A percentile compares a stretch with the other conserved stretches of the same genome.
Evolutionary conservation across 2,113 vertebrate species (phyloP).

Genomic region (Albula goreensis): DNA sequence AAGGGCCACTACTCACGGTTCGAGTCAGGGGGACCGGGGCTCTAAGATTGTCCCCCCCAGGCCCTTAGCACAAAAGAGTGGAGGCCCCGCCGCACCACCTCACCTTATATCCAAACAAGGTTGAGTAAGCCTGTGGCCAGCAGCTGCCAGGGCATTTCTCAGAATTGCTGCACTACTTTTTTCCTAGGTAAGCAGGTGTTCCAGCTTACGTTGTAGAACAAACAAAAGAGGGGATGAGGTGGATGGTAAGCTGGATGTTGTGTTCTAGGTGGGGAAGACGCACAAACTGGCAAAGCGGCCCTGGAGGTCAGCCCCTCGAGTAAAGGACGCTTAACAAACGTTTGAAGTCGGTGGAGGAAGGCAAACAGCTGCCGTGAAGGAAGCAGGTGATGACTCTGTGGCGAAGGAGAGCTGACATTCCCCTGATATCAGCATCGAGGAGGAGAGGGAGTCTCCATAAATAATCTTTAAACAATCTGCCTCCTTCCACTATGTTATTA

Average conservation of each 20-base stretch:
- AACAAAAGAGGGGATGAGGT: neutral
- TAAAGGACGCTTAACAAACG: slow-evolving; percentile 26
- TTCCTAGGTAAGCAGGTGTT: slow-evolving; percentile 29
- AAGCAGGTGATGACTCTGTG: slow-evolving; percentile 61
- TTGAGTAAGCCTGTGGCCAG: slow-evolving; percentile 22
- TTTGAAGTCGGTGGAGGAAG: slow-evolving; percentile 32
- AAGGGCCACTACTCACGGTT: neutral
- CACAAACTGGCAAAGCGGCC: neutral
- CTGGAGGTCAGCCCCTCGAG: slow-evolving; percentile 19
- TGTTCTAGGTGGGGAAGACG: neutral
- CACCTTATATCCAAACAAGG: slow-evolving; percentile 12
- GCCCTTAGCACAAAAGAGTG: neutral
- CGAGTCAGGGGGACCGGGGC: neutral
- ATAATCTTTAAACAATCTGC: slow-evolving; percentile 79
- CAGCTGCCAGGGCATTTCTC: slow-evolving; percentile 41
- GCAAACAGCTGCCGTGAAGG: slow-evolving; percentile 58
- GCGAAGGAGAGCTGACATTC: slow-evolving; percentile 44
- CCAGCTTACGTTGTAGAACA: neutral
- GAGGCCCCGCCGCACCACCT: neutral
- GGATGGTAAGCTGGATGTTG: neutral
- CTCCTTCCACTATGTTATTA: slow-evolving; percentile 72
- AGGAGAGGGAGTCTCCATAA: slow-evolving; percentile 70
- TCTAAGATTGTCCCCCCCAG: neutral
- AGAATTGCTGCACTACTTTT: slow-evolving; percentile 16
- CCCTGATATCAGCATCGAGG: slow-evolving; percentile 55